Evolutionary conservation across 2,888 invertebrate species (phyloP), one percentile per base, ranked within the genome.

Genomic region (Drosophila mercatorum): DNA sequence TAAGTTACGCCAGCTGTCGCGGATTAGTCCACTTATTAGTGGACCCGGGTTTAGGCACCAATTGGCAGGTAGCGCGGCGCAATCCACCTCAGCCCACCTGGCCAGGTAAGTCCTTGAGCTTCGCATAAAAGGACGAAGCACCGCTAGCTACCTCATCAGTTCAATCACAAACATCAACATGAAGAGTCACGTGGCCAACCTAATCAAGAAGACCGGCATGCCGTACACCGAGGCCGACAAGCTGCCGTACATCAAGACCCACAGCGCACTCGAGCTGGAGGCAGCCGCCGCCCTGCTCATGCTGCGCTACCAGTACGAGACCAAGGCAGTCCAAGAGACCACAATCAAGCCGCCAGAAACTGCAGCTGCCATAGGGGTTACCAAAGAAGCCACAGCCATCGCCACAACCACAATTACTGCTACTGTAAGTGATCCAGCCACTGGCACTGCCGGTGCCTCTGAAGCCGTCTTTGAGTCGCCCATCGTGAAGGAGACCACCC

Each of bases 281-380:
- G 90, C 90, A 0, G 90, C 86, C 1, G 61, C 83, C 0, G 90
- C 86, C 0, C 41, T 89, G 28, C 46, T 88, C 1, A 66, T 88
- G 86, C 56, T 89, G 3, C 88, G 90, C 61, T 81, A 79, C 61
- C 83, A 85, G 22, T 75, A 72, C 26, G 72, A 82, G 11, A 38
- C 67, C 6, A 61, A 51, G 31, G 59, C 47, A 0, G 58, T 41
- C 3, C 11, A 43, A 4, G 52, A 44, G 46, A 26, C 40, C 10
- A 17, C 73, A 28, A 47, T 63, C 2, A 22, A 22, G 31, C 64
- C 80, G 26, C 62, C 53, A 3, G n/a, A 52, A 41, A 17, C 40
- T 10, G 31, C 3, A 8, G 14, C 47, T 14, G 44, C 0, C 11
- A 0, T 3, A 12, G 38, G 12, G 2, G 6, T 6, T 34, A 31